These are phyloP conservation scores for Zosterops japonicus DNA, from an alignment of 2,113 vertebrate genomes.

Conservation along the genomic window DNA sequence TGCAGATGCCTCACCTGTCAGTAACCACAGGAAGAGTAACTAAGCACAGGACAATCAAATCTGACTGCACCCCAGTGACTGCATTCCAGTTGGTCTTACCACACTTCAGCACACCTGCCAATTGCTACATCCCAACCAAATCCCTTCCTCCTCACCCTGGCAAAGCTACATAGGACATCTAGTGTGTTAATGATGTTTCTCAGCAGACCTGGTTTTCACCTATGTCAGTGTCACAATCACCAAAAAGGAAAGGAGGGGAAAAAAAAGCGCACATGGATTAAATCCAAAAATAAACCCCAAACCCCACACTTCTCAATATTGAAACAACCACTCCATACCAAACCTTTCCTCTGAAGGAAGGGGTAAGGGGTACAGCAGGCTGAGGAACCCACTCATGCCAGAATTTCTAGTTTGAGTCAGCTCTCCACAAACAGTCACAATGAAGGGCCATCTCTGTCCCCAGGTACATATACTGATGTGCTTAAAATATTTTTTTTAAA, in stretches of 20 bases:
- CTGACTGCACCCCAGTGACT: background rate
- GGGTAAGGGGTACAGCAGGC: background rate
- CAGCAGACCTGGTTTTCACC: background rate
- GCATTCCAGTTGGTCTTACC: background rate
- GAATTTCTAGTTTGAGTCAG: background rate
- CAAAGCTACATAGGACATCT: background rate
- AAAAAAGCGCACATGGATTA: background rate
- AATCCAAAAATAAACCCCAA: background rate
- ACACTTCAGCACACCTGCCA: background rate
- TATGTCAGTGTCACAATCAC: background rate
- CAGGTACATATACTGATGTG: background rate
- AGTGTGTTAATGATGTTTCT: background rate
- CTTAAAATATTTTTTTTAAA: background rate
- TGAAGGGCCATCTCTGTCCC: background rate
- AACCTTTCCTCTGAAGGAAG: background rate
- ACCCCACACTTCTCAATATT: background rate
- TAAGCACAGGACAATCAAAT: background rate
- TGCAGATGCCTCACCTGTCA: background rate
- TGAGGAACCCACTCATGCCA: background rate
- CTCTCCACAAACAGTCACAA: background rate
- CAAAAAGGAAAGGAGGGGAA: too few relatives aligned
- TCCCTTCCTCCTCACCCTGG: background rate
- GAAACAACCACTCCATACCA: background rate
- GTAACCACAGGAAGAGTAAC: slow-evolving; percentile 10
- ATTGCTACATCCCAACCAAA: background rate